A percentile compares a stretch with the other conserved stretches of the same genome.
These are phyloP conservation scores for Azorinus chamasolen DNA, from an alignment of 2,888 invertebrate species.

Conservation along the genomic window DNA sequence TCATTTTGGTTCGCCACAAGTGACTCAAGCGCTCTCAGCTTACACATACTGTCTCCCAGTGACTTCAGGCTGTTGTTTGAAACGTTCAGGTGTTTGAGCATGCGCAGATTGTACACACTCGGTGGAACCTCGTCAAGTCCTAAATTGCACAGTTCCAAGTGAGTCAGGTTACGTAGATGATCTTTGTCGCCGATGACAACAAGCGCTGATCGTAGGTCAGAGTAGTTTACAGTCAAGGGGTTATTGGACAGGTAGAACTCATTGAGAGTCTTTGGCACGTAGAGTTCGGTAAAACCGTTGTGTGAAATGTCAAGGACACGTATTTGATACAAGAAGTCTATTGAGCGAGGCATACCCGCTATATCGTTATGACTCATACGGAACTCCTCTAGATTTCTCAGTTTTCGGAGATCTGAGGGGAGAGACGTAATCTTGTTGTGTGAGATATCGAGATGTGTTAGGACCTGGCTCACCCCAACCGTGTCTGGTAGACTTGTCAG, in stretches of 20 bases:
- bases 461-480: conserved; percentile 77
- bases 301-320: conserved; percentile 78
- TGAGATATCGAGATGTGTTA: conserved; percentile 79
- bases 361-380: conserved; percentile 81
- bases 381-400: conserved; percentile 81
- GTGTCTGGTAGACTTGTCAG: conserved; percentile 76
- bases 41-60: conserved; percentile 78
- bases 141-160: conserved; percentile 79
- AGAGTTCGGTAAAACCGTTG: conserved; percentile 80
- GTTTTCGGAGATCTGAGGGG: conserved; percentile 79
- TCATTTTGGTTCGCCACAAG: conserved; percentile 79
- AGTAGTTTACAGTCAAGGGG: conserved; percentile 77
- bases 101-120: conserved; percentile 78
- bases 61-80: conserved; percentile 81
- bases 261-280: conserved; percentile 80
- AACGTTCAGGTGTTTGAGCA: conserved; percentile 79
- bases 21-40: conserved; percentile 76
- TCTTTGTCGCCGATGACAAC: conserved; percentile 82
- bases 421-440: conserved; percentile 79
- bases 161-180: conserved; percentile 79
- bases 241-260: conserved; percentile 80
- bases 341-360: conserved; percentile 78
- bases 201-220: conserved; percentile 75
- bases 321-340: conserved; percentile 82
- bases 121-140: conserved; percentile 82